phyloP scores from a whole-genome alignment of 2,797 vertebrate species.

The Anolis apletophallus region DNA sequence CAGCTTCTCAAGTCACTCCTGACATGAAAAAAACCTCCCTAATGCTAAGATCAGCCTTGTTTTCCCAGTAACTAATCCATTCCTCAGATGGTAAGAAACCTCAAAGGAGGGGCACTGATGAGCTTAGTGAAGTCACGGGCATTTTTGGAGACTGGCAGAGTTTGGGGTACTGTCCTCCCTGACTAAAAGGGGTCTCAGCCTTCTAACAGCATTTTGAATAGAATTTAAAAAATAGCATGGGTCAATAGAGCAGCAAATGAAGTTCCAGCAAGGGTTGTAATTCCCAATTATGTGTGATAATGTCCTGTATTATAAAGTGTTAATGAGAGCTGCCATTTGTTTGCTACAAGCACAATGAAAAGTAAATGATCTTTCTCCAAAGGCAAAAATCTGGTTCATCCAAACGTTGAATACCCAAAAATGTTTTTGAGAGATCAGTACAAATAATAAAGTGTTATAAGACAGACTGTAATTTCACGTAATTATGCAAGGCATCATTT shows the following conservation, averaged over 20 bases:
- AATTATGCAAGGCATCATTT: background rate
- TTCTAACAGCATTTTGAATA: background rate
- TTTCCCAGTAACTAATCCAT: background rate
- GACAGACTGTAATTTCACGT: conserved; percentile 13
- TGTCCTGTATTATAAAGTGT: background rate
- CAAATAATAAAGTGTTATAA: background rate
- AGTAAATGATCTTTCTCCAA: background rate
- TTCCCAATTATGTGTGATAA: background rate
- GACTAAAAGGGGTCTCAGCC: background rate
- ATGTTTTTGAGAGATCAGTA: conserved; percentile 23
- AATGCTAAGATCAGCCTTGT: background rate
- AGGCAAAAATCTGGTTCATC: conserved; percentile 1
- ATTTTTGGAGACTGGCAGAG: background rate
- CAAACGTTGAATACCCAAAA: conserved; percentile 8
- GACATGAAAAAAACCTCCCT: too few relatives aligned
- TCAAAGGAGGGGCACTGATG: background rate
- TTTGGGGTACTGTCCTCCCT: background rate
- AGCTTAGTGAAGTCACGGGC: background rate
- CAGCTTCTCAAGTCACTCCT: too few relatives aligned
- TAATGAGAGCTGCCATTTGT: background rate
- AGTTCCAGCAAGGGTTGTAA: background rate
- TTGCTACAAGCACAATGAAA: background rate
- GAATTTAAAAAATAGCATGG: background rate
- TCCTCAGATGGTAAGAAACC: too few relatives aligned
- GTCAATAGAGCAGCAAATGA: background rate